Evolutionary conservation across 2,113 vertebrate genomes (phyloP), one percentile per base, ranked within the genome.

Genomic region (Myotis yumanensis): DNA sequence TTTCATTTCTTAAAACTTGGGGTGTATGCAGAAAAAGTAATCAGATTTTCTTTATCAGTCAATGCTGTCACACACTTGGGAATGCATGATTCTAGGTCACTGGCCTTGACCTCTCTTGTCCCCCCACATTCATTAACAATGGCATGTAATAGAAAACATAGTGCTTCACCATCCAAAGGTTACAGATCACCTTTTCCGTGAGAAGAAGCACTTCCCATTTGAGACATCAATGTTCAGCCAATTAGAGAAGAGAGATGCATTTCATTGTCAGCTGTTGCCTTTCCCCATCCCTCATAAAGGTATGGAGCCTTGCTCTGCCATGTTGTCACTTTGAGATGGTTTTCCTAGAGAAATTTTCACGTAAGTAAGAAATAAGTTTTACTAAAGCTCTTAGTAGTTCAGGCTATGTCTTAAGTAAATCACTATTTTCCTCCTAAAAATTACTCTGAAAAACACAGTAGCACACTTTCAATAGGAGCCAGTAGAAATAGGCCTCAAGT

Each of bases 1-100:
- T 83, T 94, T 95, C 73, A n/a, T 35, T 91, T 94, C 17, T 64
- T 80, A 73, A 69, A 85, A 77, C 57, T 71, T 80, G 59, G 54
- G 11, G 16, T 95, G 8, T 54, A 68, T 46, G 37, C 20, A 75
- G 25, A 84, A 48, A 35, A 28, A 23, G 3, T 7, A 10, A 32
- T 64, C 22, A n/a, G 22, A 48, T 87, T 89, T 62, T 69, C 22
- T 68, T 54, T 73, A 62, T 66, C 8, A 43, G 48, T 46, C 43
- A 37, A 5, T 22, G 7, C n/a, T 68, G 11, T 52, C 75, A 43
- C 18, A 20, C 3, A 8, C 72, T 85, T 82, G 79, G 54, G 92
- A 89, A 73, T 59, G 23, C 22, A 25, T 1, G 16, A n/a, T 76
- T 83, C 64, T 37, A 71, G 52, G 40, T 62, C 51, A 77, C 32